A percentile compares a stretch with the other conserved stretches of the same genome.
phyloP scores from a whole-genome alignment of 2,888 invertebrate species.

The Habroteleia sp. region DNA sequence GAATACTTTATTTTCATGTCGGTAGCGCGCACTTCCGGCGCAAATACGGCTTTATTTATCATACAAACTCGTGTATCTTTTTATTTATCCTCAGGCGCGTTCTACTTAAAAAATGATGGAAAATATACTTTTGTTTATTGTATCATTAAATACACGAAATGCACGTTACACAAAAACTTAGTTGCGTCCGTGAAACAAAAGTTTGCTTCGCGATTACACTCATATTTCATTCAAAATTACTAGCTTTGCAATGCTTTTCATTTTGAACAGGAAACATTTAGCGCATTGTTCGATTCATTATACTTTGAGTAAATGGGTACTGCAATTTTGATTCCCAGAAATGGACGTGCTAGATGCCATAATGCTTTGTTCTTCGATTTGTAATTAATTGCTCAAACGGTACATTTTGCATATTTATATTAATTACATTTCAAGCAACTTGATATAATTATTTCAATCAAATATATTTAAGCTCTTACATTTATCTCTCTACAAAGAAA shows the following conservation, averaged over 20 bases:
- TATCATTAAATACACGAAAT: conserved; percentile 42
- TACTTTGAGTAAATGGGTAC: conserved; percentile 2
- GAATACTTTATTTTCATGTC: conserved; percentile 57
- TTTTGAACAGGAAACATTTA: conserved; percentile 35
- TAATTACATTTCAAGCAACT: no score
- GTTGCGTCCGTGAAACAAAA: conserved; percentile 39
- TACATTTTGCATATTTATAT: no score
- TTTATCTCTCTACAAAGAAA: no score
- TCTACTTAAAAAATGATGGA: conserved; percentile 35
- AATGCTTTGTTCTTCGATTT: no score
- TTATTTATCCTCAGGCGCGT: conserved; percentile 21
- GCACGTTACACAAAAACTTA: conserved; percentile 31
- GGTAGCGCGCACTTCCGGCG: conserved; percentile 40
- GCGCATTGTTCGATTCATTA: conserved; percentile 29
- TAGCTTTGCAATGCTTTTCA: conserved; percentile 25
- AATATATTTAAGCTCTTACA: no score
- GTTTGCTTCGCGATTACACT: conserved; percentile 35
- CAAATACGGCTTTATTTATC: conserved; percentile 53
- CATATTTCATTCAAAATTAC: conserved; percentile 43
- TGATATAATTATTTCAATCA: no score
- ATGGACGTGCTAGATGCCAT: no score
- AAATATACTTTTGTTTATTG: conserved; percentile 50
- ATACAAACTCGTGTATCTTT: conserved; percentile 38
- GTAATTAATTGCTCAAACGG: no score
- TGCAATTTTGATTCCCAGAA: conserved; percentile 8